These are phyloP conservation scores for Orussus abietinus DNA, from an alignment of 1,140 invertebrate genomes.

Conservation along the genomic window DNA sequence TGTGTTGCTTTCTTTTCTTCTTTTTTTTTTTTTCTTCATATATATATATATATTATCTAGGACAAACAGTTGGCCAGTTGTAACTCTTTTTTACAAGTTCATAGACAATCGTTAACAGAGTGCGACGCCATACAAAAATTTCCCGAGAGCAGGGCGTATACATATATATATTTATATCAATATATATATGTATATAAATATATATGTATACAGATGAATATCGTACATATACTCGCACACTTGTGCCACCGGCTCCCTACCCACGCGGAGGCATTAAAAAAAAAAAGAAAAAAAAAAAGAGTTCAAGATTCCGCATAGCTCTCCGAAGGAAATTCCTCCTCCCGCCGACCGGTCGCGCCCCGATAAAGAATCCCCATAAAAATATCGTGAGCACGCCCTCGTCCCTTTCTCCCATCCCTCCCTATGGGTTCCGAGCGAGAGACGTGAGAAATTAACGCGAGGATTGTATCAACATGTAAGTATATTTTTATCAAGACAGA, in stretches of 20 bases:
- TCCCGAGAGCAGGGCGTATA: conserved; percentile 18
- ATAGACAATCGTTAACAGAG: conserved; percentile 28
- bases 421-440: no score
- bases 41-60: conserved; percentile 43
- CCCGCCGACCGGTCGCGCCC: no score
- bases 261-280: no score
- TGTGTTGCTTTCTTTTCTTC: conserved; percentile 18
- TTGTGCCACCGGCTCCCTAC: no score
- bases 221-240: no score
- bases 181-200: no score
- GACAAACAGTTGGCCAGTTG: conserved; percentile 42
- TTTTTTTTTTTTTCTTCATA: conserved; percentile 20
- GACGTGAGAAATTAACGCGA: conserved; percentile 34
- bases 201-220: no score
- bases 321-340: no score
- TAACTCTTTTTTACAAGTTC: conserved; percentile 32
- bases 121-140: conserved; percentile 36
- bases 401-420: conserved; percentile 23
- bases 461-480: conserved; percentile 38
- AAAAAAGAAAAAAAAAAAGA: no score
- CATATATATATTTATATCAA: conserved; percentile 15
- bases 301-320: no score
- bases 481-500: conserved; percentile 42
- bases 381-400: no score
- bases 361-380: no score